Percentiles rank a stretch among this genome's conserved stretches.
These are phyloP conservation scores for Cactoblastis cactorum DNA, from an alignment of 2,888 invertebrate species.

Conservation along the genomic window DNA sequence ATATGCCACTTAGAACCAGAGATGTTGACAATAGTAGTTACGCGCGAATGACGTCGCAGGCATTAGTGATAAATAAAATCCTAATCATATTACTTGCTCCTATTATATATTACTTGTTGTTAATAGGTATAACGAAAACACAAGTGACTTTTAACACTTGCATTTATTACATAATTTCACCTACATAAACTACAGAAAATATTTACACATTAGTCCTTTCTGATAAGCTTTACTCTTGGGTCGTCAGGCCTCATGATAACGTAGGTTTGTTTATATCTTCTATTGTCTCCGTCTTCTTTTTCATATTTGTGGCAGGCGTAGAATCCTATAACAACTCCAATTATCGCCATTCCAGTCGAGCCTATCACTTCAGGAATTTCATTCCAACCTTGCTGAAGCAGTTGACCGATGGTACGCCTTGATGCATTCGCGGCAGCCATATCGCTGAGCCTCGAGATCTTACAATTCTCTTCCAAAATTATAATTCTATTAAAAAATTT, in stretches of 20 bases:
- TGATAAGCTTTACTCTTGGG: conserved; percentile 78
- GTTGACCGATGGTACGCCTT: conserved; percentile 54
- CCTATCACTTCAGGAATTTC: conserved; percentile 87
- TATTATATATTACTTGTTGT: background rate
- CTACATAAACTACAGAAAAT: conserved; percentile 26
- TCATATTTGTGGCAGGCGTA: conserved; percentile 71
- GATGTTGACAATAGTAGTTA: too few species aligned
- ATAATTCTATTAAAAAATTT: background rate
- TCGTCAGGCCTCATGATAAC: conserved; percentile 84
- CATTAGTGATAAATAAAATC: too few species aligned
- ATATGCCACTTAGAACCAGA: too few species aligned
- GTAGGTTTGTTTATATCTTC: conserved; percentile 81
- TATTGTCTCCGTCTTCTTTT: conserved; percentile 82
- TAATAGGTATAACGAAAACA: background rate
- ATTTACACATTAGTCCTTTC: conserved; percentile 58
- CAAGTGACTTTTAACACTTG: background rate
- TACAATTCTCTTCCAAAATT: background rate
- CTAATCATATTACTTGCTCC: too few species aligned
- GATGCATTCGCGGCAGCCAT: conserved; percentile 46
- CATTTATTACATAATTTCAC: conserved; percentile 64
- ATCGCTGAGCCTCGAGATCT: background rate
- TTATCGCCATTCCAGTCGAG: conserved; percentile 76
- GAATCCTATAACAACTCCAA: conserved; percentile 75
- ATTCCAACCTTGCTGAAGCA: conserved; percentile 75
- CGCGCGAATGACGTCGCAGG: too few species aligned